Base-by-base conservation (phyloP, 2,113 vertebrate species). In the Cebus imitator region DNA sequence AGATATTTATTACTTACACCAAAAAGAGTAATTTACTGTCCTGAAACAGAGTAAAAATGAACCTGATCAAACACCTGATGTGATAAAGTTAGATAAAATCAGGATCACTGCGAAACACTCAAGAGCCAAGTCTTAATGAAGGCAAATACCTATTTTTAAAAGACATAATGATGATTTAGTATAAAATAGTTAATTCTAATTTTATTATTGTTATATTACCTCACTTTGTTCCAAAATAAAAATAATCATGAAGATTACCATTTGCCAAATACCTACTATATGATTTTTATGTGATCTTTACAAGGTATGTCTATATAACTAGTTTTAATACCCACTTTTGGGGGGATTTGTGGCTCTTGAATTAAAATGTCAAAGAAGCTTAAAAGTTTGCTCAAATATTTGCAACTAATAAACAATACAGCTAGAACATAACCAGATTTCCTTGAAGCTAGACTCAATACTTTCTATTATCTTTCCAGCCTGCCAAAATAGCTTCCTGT, bases 31-130 rank as follows among this genome's bases (percentile, higher is more conserved):
- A 85, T 73, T 82, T 75, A 18, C 30, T 81, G 16, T 8, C 5
- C 32, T 85, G 17, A 94, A 87, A 73, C 14, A 94, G 61, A 97
- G 6, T 14, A 87, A 37, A 37, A 90, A 73, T 64, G 85, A 95
- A 73, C 3, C 27, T 72, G 73, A 88, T 58, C 16, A 43, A 92
- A 83, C 0, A 78, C 50, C 61, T 90, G 72, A 91, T 21, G 81
- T 84, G 25, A 57, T 50, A 45, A 79, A 85, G 45, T 88, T 90
- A 52, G 25, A 90, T 55, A 95, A 81, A 88, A 48, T 87, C 55
- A 85, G n/a, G 10, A 32, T 72, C 27, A 68, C 25, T 50, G 12
- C 4, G 25, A 78, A 96, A 89, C 10, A 66, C 25, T 61, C 16
- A 68, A 48, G 5, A 76, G 84, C 12, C 48, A 70, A 66, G 7